Conservation (phyloP, 2,888 invertebrate species). For the Leistus spinibarbis region DNA sequence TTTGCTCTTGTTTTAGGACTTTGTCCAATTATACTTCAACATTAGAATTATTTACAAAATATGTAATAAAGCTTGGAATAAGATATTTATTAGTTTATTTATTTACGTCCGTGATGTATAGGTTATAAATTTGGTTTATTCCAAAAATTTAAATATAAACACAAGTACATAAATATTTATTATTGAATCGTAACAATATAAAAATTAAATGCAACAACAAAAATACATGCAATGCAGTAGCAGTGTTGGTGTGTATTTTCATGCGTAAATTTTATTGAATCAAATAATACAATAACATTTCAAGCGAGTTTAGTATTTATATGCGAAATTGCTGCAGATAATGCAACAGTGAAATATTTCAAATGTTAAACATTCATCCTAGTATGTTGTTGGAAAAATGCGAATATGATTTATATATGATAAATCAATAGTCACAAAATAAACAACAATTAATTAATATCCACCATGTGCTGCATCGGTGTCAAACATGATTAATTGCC, state of each 20-base stretch:
- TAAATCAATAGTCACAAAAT: slow-evolving; percentile 35
- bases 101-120: too few relatives aligned
- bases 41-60: too few relatives aligned
- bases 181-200: too few relatives aligned
- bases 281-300: neutral
- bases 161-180: too few relatives aligned
- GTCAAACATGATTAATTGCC: slow-evolving; percentile 37
- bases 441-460: slow-evolving; percentile 38
- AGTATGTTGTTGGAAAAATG: neutral
- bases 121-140: too few relatives aligned
- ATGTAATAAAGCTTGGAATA: too few relatives aligned
- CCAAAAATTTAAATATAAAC: too few relatives aligned
- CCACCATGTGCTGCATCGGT: slow-evolving; percentile 27
- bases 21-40: too few relatives aligned
- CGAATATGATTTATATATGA: slow-evolving; percentile 32
- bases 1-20: too few relatives aligned
- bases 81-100: too few relatives aligned
- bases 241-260: too few relatives aligned
- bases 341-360: neutral
- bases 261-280: neutral
- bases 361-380: neutral
- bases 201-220: too few relatives aligned
- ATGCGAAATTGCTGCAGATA: neutral
- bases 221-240: neutral
- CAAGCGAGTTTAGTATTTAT: neutral